A percentile compares a stretch with the other conserved stretches of the same genome.
These are phyloP conservation scores for Sturmia bella DNA, from an alignment of 2,888 invertebrate genomes.

Conservation along the genomic window DNA sequence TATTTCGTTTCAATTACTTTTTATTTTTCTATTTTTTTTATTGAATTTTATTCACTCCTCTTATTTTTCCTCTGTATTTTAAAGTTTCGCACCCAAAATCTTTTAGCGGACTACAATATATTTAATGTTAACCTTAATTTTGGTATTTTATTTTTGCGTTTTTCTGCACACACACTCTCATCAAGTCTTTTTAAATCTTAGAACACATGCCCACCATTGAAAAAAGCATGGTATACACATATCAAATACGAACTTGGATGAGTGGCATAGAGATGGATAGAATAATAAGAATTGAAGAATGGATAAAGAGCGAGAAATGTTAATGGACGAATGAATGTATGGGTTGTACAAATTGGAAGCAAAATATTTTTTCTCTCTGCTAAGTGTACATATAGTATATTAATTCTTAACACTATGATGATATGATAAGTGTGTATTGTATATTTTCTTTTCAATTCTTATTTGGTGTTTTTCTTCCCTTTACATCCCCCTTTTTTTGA, in stretches of 20 bases:
- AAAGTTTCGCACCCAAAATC: slow-evolving; percentile 69
- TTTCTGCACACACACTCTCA: slow-evolving; percentile 71
- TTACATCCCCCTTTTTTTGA: slow-evolving; percentile 28
- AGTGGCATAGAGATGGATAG: slow-evolving; percentile 43
- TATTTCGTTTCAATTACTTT: slow-evolving; percentile 67
- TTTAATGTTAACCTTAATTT: slow-evolving; percentile 78
- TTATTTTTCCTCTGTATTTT: slow-evolving; percentile 61
- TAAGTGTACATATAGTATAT: slow-evolving; percentile 29
- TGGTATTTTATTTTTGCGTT: slow-evolving; percentile 74
- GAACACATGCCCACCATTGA: slow-evolving; percentile 74
- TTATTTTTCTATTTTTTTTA: slow-evolving; percentile 62
- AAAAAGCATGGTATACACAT: slow-evolving; percentile 78
- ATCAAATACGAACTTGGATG: slow-evolving; percentile 72
- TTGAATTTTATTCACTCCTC: slow-evolving; percentile 58
- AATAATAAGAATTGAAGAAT: slow-evolving; percentile 38
- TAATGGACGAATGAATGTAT: slow-evolving; percentile 13
- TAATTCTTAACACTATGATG: neutral
- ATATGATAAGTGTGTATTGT: slow-evolving; percentile 28
- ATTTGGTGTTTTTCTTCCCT: slow-evolving; percentile 5
- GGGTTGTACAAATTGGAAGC: slow-evolving; percentile 25
- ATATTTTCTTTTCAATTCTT: slow-evolving; percentile 15
- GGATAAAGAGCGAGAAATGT: slow-evolving; percentile 20
- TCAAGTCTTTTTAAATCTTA: slow-evolving; percentile 68
- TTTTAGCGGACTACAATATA: slow-evolving; percentile 69
- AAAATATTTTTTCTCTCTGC: slow-evolving; percentile 41